phyloP scores from a whole-genome alignment of 1,140 invertebrate species.

The Zophobas atratus region DNA sequence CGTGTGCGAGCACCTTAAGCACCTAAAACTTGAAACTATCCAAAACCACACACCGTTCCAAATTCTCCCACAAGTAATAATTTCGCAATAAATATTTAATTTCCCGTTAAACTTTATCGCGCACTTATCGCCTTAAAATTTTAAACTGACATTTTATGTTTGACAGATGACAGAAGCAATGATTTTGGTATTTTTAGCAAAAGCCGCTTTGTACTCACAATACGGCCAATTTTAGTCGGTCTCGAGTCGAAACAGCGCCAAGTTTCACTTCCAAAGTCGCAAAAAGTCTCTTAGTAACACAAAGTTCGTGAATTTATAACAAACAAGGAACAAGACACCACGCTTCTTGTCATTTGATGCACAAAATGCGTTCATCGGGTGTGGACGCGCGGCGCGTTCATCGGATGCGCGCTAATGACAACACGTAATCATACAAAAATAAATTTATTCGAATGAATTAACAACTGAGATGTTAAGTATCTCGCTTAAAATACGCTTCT shows the following conservation, averaged over 20 bases:
- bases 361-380: neutral
- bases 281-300: slow-evolving; percentile 6
- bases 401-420: neutral
- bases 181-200: neutral
- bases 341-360: neutral
- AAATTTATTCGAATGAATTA: slow-evolving; percentile 3
- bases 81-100: too few species aligned
- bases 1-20: too few species aligned
- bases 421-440: slow-evolving; percentile 9
- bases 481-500: slow-evolving; percentile 64
- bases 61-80: too few species aligned
- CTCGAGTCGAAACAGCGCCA: neutral
- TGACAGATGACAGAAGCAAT: slow-evolving; percentile 22
- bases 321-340: neutral
- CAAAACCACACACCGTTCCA: too few species aligned
- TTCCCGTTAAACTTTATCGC: neutral
- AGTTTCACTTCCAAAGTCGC: neutral
- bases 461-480: neutral
- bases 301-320: neutral
- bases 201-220: slow-evolving; percentile 8
- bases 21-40: too few species aligned
- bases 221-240: too few species aligned
- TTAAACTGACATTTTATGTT: slow-evolving; percentile 31
- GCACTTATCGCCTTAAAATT: slow-evolving; percentile 24
- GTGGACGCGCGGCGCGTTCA: neutral